Percentiles rank a stretch among this genome's conserved stretches.
Conservation (phyloP, 1,140 invertebrate species). For the Meloidogyne chitwoodi region DNA sequence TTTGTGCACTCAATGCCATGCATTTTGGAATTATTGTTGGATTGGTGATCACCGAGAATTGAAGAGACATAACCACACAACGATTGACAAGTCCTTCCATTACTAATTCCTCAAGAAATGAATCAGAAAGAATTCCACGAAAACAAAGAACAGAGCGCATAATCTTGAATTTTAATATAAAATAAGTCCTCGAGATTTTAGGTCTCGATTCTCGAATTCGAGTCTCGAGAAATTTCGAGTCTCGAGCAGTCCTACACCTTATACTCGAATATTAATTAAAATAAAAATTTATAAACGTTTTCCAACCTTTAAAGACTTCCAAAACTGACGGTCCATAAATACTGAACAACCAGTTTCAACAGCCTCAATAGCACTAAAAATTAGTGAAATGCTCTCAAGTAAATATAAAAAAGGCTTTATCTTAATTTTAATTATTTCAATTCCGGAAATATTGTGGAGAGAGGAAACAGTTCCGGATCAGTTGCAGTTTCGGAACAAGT, state of each 20-base stretch:
- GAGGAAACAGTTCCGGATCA: too few relatives aligned
- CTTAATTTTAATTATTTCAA: too few relatives aligned
- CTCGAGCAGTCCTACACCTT: too few relatives aligned
- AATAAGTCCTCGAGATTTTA: too few relatives aligned
- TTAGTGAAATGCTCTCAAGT: too few relatives aligned
- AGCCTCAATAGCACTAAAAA: slow-evolving; percentile 36
- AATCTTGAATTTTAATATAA: slow-evolving; percentile 14
- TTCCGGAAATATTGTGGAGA: too few relatives aligned
- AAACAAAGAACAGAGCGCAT: slow-evolving; percentile 29
- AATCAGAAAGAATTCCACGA: slow-evolving; percentile 28
- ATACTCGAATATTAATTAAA: too few relatives aligned
- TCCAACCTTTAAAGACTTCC: slow-evolving; percentile 32
- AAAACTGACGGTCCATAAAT: slow-evolving; percentile 37
- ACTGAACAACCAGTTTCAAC: slow-evolving; percentile 24
- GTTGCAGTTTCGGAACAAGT: too few relatives aligned
- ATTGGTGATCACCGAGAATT: slow-evolving; percentile 28
- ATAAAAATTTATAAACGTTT: too few relatives aligned
- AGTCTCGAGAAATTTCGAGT: too few relatives aligned
- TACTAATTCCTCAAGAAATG: slow-evolving; percentile 30
- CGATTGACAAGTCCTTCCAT: slow-evolving; percentile 38
- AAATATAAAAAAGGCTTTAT: too few relatives aligned
- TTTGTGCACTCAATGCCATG: slow-evolving; percentile 28
- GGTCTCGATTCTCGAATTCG: too few relatives aligned
- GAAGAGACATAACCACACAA: slow-evolving; percentile 28
- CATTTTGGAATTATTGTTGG: slow-evolving; percentile 31